Evolutionary conservation across 2,113 vertebrate genomes (phyloP), one percentile per base, ranked within the genome.

Genomic region (Phaethornis superciliosus): DNA sequence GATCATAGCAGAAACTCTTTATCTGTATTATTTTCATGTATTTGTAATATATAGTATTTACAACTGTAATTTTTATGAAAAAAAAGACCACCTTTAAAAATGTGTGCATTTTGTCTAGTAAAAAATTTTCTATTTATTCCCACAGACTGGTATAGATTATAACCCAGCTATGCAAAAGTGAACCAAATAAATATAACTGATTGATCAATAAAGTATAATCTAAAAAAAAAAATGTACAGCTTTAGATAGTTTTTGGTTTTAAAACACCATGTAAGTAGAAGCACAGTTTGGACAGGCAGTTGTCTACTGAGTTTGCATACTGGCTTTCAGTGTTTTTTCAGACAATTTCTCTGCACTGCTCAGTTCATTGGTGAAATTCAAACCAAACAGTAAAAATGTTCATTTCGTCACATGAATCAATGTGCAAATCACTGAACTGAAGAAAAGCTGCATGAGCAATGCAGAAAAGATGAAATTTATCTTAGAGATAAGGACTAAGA

Each of bases 321-420:
- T 46, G 28, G 2, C 69, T 70, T 44, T 37, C 60, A 89, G 51
- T n/a, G n/a, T n/a, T n/a, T n/a, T n/a, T n/a, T n/a, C n/a, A n/a
- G n/a, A n/a, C n/a, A 47, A 23, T 85, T 90, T 90, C 32, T 94
- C 35, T 95, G 83, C 44, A 46, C 22, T n/a, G 1, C 49, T 77
- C 42, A 94, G 19, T 81, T 96, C 14, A 62, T 59, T 76, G 82
- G 9, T 85, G 96, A 89, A 91, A 68, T 87, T 96, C 72, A 94
- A 95, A 93, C 44, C n/a, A 91, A 82, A 46, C 62, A 85, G 23
- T 76, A 91, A 94, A 96, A 93, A 52, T 62, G 28, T 56, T 74
- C 32, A 47, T 85, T 94, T 94, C 22, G 70, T 85, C 72, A 33
- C 44, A 8, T 54, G 60, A 76, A 44, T 15, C 17, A 35, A n/a